phyloP scores from a whole-genome alignment of 1,140 invertebrate genomes.

The Trichogramma pretiosum region DNA sequence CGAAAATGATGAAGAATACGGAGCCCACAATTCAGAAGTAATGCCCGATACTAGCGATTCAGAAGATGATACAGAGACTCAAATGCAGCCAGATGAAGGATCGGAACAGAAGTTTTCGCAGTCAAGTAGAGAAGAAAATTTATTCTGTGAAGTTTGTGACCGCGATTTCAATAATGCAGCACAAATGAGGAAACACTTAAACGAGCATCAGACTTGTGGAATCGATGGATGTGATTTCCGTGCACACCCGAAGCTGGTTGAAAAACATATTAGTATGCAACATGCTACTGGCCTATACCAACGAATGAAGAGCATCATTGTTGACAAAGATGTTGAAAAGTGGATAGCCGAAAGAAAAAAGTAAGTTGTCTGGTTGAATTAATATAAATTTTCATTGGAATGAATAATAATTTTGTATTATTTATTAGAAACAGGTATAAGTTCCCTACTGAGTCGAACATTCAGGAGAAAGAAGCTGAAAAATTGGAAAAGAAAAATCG shows the following conservation, averaged over 20 bases:
- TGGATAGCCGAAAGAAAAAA: conserved; percentile 73
- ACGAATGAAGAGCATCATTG: conserved; percentile 62
- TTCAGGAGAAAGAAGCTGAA: conserved; percentile 55
- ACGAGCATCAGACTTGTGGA: conserved; percentile 63
- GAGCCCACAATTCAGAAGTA: background rate
- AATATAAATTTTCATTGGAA: no score
- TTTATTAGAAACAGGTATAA: background rate
- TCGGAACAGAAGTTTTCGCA: no score
- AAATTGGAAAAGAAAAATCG: conserved; percentile 57
- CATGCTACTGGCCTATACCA: conserved; percentile 70
- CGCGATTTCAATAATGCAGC: conserved; percentile 54
- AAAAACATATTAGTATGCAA: conserved; percentile 71
- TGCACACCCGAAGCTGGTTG: conserved; percentile 67
- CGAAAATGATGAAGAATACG: conserved; percentile 20
- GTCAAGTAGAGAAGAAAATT: conserved; percentile 1
- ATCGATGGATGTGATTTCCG: conserved; percentile 73
- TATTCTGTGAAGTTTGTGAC: conserved; percentile 69
- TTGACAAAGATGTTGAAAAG: conserved; percentile 69
- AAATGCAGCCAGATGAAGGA: no score
- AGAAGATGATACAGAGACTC: conserved; percentile 18
- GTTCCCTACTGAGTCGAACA: conserved; percentile 57
- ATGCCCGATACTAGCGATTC: conserved; percentile 23
- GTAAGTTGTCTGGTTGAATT: conserved; percentile 34
- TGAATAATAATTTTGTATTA: no score
- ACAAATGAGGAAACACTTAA: conserved; percentile 54